Evolutionary conservation across 2,888 invertebrate species (phyloP).

Genomic region (Drosophila limbata): DNA sequence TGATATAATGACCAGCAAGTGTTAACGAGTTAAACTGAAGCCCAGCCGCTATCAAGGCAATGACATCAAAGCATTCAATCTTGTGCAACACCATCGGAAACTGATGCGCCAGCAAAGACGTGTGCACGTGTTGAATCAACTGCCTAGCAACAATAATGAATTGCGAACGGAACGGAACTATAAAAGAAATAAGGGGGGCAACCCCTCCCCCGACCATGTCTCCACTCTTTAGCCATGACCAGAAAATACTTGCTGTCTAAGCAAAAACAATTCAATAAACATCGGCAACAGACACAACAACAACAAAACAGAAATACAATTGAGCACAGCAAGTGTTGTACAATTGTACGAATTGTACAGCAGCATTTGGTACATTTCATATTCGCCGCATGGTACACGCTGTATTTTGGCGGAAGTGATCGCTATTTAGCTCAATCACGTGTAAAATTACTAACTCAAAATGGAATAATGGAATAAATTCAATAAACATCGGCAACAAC

Average conservation of each 20-base stretch:
- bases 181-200: constrained; percentile 4
- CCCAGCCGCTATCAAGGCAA: constrained; percentile 27
- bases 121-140: constrained; percentile 65
- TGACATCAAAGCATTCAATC: constrained; percentile 6
- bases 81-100: constrained; percentile 6
- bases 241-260: constrained; percentile 24
- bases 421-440: no score
- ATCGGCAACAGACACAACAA: constrained; percentile 19
- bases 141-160: constrained; percentile 58
- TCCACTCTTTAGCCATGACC: not conserved
- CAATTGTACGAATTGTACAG: not conserved
- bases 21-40: constrained; percentile 11
- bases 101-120: constrained; percentile 52
- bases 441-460: no score
- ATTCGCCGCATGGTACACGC: constrained; percentile 37
- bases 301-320: constrained; percentile 24
- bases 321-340: constrained; percentile 26
- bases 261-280: constrained; percentile 54
- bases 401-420: no score
- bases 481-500: constrained; percentile 37
- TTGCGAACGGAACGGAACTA: constrained; percentile 19
- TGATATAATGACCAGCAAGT: constrained; percentile 42
- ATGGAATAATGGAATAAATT: no score
- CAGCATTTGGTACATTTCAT: constrained; percentile 38
- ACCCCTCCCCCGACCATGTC: not conserved